A percentile compares a stretch with the other conserved stretches of the same genome.
These are phyloP conservation scores for Eupeodes latifasciatus DNA, from an alignment of 2,888 invertebrate genomes.

Conservation along the genomic window DNA sequence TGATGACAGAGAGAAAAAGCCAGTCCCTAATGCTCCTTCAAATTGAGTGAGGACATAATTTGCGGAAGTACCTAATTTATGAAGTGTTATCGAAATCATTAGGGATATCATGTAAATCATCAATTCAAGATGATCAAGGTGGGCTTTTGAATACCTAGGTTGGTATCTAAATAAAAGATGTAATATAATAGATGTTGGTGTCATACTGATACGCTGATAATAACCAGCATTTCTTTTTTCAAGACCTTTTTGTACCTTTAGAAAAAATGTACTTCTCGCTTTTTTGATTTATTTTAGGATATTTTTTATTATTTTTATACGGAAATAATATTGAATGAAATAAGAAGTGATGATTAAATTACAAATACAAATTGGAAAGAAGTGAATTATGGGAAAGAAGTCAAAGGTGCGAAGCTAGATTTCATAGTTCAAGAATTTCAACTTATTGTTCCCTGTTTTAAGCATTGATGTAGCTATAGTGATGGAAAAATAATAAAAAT, in stretches of 20 bases:
- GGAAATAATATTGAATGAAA: background rate
- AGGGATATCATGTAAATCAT: constrained; percentile 66
- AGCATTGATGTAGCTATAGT: no score
- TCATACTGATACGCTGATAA: background rate
- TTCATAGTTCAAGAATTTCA: no score
- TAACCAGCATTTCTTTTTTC: background rate
- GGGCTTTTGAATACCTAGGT: constrained; percentile 17
- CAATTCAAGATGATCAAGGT: constrained; percentile 50
- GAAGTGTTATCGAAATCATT: constrained; percentile 71
- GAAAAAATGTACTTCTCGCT: background rate
- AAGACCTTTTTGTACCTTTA: background rate
- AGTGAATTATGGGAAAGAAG: no score
- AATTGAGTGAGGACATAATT: constrained; percentile 70
- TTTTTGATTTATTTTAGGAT: background rate
- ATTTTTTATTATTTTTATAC: background rate
- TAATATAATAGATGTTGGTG: background rate
- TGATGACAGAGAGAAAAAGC: constrained; percentile 34
- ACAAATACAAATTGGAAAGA: no score
- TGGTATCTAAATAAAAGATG: background rate
- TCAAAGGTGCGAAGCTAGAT: no score
- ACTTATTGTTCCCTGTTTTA: no score
- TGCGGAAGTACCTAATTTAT: constrained; percentile 65
- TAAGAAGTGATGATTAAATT: background rate
- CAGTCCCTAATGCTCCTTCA: constrained; percentile 52
- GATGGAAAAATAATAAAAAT: no score